Percentiles rank a stretch among this genome's conserved stretches.
Conservation (phyloP, 2,797 vertebrate genomes). For the Melanogrammus aeglefinus region DNA sequence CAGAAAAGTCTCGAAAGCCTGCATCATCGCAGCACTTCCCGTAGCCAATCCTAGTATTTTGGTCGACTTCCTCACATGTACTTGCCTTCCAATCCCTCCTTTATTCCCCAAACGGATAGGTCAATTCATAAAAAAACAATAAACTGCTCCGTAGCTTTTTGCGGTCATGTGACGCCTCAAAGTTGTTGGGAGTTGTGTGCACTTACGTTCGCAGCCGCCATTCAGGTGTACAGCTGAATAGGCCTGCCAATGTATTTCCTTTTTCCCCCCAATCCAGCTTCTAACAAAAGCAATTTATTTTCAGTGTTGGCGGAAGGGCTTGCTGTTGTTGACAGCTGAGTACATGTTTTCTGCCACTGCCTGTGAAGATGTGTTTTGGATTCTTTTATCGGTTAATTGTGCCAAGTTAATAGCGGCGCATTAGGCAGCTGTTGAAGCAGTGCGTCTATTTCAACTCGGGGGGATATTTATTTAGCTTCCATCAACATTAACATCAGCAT, state of each 20-base stretch:
- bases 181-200: not conserved
- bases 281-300: not conserved
- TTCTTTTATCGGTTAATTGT: not conserved
- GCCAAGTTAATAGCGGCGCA: not conserved
- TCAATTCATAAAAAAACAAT: not conserved
- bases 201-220: not conserved
- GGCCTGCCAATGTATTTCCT: not conserved
- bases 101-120: not conserved
- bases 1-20: too few relatives aligned
- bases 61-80: not conserved
- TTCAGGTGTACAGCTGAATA: not conserved
- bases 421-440: not conserved
- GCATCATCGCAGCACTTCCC: too few relatives aligned
- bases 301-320: not conserved
- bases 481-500: not conserved
- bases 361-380: not conserved
- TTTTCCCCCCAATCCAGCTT: not conserved
- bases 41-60: not conserved
- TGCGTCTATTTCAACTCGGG: not conserved
- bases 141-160: not conserved
- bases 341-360: not conserved
- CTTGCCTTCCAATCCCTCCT: not conserved
- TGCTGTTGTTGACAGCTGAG: not conserved
- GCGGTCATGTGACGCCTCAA: not conserved
- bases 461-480: not conserved